A percentile compares a stretch with the other conserved stretches of the same genome.
Conservation (phyloP, 2,113 vertebrate species). For the Sceloporus tristichus region DNA sequence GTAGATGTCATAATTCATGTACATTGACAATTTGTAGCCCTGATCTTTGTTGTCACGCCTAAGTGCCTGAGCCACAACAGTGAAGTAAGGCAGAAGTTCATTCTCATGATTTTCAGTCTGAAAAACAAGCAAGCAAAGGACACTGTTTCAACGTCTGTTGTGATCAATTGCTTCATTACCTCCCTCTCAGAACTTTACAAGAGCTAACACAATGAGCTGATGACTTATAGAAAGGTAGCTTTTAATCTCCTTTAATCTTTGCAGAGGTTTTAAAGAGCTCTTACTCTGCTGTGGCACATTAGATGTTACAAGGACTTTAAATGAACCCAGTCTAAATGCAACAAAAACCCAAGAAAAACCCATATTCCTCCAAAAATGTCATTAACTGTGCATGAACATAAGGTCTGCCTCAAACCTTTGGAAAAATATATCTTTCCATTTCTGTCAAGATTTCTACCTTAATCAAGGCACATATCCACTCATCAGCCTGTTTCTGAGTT, state of each 20-base stretch:
- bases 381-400: not conserved
- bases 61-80: slow-evolving; percentile 69
- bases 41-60: slow-evolving; percentile 69
- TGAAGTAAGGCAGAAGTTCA: slow-evolving; percentile 56
- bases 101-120: slow-evolving; percentile 69
- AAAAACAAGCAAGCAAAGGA: slow-evolving; percentile 63
- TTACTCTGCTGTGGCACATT: not conserved
- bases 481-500: not conserved
- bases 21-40: slow-evolving; percentile 74
- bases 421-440: not conserved
- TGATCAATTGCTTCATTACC: not conserved
- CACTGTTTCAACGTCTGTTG: slow-evolving; percentile 50
- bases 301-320: not conserved
- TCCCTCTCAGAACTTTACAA: not conserved
- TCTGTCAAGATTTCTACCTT: not conserved
- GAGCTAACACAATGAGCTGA: not conserved
- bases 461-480: not conserved
- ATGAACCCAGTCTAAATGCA: not conserved
- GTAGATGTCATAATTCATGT: slow-evolving; percentile 56
- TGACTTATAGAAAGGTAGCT: not conserved
- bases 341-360: not conserved
- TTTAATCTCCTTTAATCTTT: not conserved
- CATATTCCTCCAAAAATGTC: not conserved
- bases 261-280: not conserved
- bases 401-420: not conserved